phyloP scores from a whole-genome alignment of 2,113 vertebrate genomes.

The Phaethon lepturus region DNA sequence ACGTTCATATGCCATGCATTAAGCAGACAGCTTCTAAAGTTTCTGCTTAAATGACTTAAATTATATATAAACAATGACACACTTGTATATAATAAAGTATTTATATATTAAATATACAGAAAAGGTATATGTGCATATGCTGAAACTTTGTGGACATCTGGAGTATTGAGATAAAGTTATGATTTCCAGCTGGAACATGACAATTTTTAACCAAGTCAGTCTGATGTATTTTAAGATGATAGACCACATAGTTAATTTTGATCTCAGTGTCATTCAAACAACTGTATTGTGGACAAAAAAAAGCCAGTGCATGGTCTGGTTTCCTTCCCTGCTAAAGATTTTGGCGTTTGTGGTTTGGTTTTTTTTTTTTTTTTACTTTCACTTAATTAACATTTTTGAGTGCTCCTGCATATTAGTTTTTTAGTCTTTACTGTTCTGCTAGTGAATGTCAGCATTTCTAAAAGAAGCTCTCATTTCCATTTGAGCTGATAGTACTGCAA shows the following conservation, averaged over 20 bases:
- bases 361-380: background rate
- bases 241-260: constrained; percentile 10
- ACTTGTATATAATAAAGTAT: background rate
- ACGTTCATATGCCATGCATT: constrained; percentile 8
- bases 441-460: background rate
- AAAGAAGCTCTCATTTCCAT: background rate
- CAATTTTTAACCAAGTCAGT: background rate
- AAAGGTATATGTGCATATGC: constrained; percentile 8
- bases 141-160: constrained; percentile 37
- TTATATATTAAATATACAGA: background rate
- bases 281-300: background rate
- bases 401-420: background rate
- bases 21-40: constrained; percentile 16
- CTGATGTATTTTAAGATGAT: background rate
- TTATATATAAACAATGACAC: constrained; percentile 1
- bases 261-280: background rate
- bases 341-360: background rate
- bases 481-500: background rate
- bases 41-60: constrained; percentile 2
- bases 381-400: background rate
- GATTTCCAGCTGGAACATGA: background rate
- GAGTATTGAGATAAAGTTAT: background rate
- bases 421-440: background rate
- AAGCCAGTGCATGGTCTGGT: background rate
- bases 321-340: background rate